Percentiles rank a stretch among this genome's conserved stretches.
These are phyloP conservation scores for Camponotus vicinus DNA, from an alignment of 1,140 invertebrate genomes.

Conservation along the genomic window DNA sequence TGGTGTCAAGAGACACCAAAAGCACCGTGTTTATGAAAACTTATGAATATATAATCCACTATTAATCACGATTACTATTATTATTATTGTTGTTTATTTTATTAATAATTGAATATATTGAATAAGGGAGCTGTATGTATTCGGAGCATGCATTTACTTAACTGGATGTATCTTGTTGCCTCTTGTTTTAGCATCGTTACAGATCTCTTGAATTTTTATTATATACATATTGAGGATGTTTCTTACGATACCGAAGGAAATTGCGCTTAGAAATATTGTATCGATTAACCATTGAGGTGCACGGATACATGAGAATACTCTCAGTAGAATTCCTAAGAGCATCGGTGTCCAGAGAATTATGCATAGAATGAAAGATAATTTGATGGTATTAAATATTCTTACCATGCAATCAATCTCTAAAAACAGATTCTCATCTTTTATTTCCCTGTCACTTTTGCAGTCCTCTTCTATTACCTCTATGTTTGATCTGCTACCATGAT, in stretches of 20 bases:
- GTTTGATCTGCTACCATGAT: no score
- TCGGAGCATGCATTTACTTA: slow-evolving; percentile 10
- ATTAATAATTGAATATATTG: slow-evolving; percentile 9
- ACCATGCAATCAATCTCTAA: slow-evolving; percentile 10
- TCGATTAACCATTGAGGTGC: slow-evolving; percentile 71
- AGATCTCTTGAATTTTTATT: slow-evolving; percentile 67
- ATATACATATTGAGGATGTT: slow-evolving; percentile 76
- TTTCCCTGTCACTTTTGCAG: background rate
- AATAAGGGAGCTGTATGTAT: background rate
- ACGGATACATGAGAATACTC: slow-evolving; percentile 69
- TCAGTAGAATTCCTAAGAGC: slow-evolving; percentile 67
- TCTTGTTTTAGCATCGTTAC: slow-evolving; percentile 44
- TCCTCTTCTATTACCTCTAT: background rate
- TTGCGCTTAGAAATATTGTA: slow-evolving; percentile 65
- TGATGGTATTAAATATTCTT: slow-evolving; percentile 8
- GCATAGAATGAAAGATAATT: slow-evolving; percentile 49
- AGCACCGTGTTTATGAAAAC: background rate
- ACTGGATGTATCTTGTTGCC: slow-evolving; percentile 73
- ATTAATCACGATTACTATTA: background rate
- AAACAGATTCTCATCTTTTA: background rate
- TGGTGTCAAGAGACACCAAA: background rate
- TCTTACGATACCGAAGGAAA: slow-evolving; percentile 68
- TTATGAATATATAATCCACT: background rate
- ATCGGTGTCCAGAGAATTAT: slow-evolving; percentile 78
- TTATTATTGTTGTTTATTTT: background rate